Conservation (phyloP, 2,113 vertebrate species). For the Excalfactoria chinensis region DNA sequence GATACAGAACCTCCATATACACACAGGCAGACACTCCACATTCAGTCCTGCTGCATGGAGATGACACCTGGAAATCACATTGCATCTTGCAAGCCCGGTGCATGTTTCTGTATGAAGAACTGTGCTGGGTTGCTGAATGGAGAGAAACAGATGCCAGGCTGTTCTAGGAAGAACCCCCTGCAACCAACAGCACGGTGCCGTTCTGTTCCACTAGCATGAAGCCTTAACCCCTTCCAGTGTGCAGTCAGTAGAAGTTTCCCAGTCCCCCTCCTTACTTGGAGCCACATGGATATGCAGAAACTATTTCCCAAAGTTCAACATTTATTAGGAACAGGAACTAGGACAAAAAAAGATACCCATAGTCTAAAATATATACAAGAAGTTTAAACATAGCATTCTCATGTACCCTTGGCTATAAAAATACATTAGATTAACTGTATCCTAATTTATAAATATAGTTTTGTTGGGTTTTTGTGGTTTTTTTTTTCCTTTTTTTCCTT, state of each 20-base stretch:
- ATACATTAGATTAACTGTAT: constrained; percentile 81
- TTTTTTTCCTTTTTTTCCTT: no score
- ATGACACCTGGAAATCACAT: fast-evolving
- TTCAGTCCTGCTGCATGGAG: background rate
- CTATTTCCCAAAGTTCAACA: constrained; percentile 67
- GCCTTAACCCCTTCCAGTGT: background rate
- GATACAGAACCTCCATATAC: background rate
- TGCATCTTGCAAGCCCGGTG: background rate
- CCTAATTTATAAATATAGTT: constrained; percentile 83
- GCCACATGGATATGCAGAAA: background rate
- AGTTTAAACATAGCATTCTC: constrained; percentile 78
- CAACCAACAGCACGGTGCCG: background rate
- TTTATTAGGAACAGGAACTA: constrained; percentile 74
- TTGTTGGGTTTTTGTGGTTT: no score
- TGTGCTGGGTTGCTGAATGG: background rate
- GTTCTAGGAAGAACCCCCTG: background rate
- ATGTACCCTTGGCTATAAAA: constrained; percentile 82
- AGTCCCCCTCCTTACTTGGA: background rate
- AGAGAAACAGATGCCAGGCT: background rate
- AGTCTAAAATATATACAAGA: constrained; percentile 83
- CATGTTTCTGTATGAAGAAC: fast-evolving
- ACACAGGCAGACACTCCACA: fast-evolving
- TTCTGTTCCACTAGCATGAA: background rate
- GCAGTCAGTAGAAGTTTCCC: background rate
- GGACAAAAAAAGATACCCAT: constrained; percentile 74